Evolutionary conservation across 2,797 vertebrate genomes (phyloP), one percentile per base, ranked within the genome.

Genomic region (Falco columbarius): DNA sequence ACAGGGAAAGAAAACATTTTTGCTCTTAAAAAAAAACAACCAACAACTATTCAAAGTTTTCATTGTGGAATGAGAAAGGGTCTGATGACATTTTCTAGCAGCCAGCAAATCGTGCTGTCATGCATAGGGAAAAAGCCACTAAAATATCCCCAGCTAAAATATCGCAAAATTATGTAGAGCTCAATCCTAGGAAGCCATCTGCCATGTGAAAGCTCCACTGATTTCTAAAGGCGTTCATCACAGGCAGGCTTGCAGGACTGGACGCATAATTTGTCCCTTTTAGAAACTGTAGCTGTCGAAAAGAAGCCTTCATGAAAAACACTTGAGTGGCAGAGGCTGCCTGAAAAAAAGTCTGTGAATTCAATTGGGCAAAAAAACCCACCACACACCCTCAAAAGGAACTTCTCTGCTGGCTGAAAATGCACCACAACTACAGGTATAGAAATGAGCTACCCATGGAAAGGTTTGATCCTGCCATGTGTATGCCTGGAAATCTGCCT

Each of bases 121-220:
- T 90, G 95, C 95, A 95, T 94, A 95, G 92, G 86, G 77, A 97
- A 96, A 97, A 90, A 93, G 70, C 77, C 95, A 90, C 95, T 90
- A 95, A 97, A 97, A 97, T 96, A 95, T 95, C 95, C 93, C 86
- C 71, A 94, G 81, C 90, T 96, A 92, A 94, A 97, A 97, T 95
- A 95, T 62, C 21, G 0, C 94, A 95, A 95, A 95, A 95, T 93
- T 95, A 94, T 96, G 95, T 95, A 89, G 76, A 94, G 70, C 94
- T 96, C 95, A 92, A 67, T 95, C 66, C 82, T 84, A 63, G 67
- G 88, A 74, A 97, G 77, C 97, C 95, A 97, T 97, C 96, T 97
- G 97, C 96, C 94, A 96, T 95, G 92, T 94, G 95, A 95, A 95
- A 97, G 90, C 93, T 94, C 71, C 81, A 90, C 81, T 95, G 94